phyloP scores from a whole-genome alignment of 2,888 invertebrate genomes.

The Xiphydria camelus region DNA sequence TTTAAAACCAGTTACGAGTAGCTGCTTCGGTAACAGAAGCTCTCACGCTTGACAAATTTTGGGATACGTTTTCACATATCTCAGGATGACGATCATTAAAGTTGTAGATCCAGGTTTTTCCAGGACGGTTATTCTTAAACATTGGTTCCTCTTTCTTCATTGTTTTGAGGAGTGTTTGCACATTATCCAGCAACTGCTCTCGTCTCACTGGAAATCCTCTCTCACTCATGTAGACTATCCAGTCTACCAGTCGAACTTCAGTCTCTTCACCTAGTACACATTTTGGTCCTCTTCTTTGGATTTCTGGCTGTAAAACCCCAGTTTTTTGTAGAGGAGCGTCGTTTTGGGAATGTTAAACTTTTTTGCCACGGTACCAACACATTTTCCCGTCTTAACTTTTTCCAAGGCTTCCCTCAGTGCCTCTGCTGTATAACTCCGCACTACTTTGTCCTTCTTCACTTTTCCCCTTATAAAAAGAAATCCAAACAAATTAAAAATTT shows the following conservation, averaged over 20 bases:
- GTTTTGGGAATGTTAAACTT: too few relatives aligned
- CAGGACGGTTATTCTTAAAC: conserved; percentile 33
- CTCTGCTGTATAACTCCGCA: too few relatives aligned
- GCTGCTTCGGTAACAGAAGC: conserved; percentile 34
- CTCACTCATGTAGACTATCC: conserved; percentile 29
- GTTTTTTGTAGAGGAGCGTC: background rate
- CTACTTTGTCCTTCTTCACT: too few relatives aligned
- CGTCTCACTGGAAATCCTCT: conserved; percentile 34
- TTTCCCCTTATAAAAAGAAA: too few relatives aligned
- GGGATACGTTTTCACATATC: conserved; percentile 31
- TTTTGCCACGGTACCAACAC: too few relatives aligned
- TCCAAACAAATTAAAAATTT: too few relatives aligned
- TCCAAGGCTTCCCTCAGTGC: too few relatives aligned
- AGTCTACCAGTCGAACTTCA: conserved; percentile 12
- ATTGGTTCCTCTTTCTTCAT: conserved; percentile 10
- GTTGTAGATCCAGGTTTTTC: conserved; percentile 36
- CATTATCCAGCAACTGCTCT: conserved; percentile 32
- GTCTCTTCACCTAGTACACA: background rate
- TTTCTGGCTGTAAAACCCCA: too few relatives aligned
- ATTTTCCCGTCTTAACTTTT: too few relatives aligned
- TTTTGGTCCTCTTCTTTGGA: background rate
- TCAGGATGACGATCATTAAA: conserved; percentile 39
- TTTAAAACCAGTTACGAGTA: conserved; percentile 37
- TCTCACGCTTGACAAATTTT: conserved; percentile 35
- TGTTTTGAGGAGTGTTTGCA: conserved; percentile 19